Conservation (phyloP, 2,888 invertebrate species). For the Leucoma salicis region DNA sequence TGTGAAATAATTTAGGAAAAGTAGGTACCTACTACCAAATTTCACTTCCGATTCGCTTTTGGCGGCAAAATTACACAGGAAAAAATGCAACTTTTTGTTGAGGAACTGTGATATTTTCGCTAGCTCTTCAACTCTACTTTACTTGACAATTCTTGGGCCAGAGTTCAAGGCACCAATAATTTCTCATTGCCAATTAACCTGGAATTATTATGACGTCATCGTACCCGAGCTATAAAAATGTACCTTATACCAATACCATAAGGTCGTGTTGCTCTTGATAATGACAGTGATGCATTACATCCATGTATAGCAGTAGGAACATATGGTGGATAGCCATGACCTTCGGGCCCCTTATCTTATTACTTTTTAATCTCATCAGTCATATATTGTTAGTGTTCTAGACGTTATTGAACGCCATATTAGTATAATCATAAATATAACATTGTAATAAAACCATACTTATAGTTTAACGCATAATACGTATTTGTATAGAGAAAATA, state of each 20-base stretch:
- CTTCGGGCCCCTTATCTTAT: slow-evolving; percentile 44
- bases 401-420: slow-evolving; percentile 22
- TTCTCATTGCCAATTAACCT: slow-evolving; percentile 26
- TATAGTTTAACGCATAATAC: too few species aligned
- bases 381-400: slow-evolving; percentile 20
- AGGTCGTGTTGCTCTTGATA: slow-evolving; percentile 23
- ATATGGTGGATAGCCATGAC: slow-evolving; percentile 66
- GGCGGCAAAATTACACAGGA: too few species aligned
- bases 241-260: slow-evolving; percentile 16
- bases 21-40: too few species aligned
- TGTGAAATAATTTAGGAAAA: too few species aligned
- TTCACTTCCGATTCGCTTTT: too few species aligned
- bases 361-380: slow-evolving; percentile 34
- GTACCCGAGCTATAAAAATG: slow-evolving; percentile 14
- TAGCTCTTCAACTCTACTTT: too few species aligned
- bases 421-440: too few species aligned
- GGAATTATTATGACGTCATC: slow-evolving; percentile 25
- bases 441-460: too few species aligned
- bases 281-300: slow-evolving; percentile 28
- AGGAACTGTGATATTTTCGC: too few species aligned
- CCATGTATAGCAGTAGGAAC: slow-evolving; percentile 43
- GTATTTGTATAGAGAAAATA: too few species aligned
- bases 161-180: slow-evolving; percentile 30
- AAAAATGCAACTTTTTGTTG: too few species aligned
- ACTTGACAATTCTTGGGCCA: too few species aligned